phyloP scores from a whole-genome alignment of 1,140 invertebrate species.

The Dendroctonus ponderosae region DNA sequence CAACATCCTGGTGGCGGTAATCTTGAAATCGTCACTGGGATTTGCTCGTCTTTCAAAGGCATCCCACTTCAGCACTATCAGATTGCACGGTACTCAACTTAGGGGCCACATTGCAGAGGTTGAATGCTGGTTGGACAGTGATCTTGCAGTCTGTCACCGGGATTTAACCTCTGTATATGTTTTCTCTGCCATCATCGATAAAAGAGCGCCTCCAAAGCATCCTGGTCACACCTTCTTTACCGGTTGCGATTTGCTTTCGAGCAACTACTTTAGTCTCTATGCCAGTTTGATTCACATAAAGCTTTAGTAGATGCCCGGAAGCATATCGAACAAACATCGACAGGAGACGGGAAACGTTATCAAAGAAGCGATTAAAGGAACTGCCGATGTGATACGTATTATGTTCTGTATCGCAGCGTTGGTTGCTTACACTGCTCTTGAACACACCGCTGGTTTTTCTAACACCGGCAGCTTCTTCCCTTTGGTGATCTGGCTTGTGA shows the following conservation, averaged over 20 bases:
- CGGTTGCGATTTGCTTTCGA: neutral
- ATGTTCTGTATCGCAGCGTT: slow-evolving; percentile 2
- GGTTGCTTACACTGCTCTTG: neutral
- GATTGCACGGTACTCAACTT: neutral
- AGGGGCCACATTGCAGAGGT: neutral
- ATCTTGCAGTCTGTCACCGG: slow-evolving; percentile 12
- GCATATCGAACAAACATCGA: neutral
- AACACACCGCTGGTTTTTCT: too few relatives aligned
- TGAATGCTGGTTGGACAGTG: slow-evolving; percentile 8
- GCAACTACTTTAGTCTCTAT: neutral
- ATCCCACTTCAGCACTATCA: neutral
- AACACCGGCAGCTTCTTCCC: slow-evolving; percentile 35
- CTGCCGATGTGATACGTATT: slow-evolving; percentile 15
- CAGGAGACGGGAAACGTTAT: neutral
- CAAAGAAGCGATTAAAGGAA: slow-evolving; percentile 16
- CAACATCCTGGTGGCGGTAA: slow-evolving; percentile 2
- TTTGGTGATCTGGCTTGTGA: slow-evolving; percentile 67
- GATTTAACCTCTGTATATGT: slow-evolving; percentile 9
- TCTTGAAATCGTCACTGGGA: slow-evolving; percentile 10
- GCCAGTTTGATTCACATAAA: neutral
- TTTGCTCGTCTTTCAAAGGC: slow-evolving; percentile 4
- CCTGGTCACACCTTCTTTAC: too few relatives aligned
- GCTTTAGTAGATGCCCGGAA: neutral
- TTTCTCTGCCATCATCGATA: neutral
- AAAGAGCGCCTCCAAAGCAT: too few relatives aligned